These are phyloP conservation scores for Tromatobia lineatoria DNA, from an alignment of 2,888 invertebrate genomes.

Conservation along the genomic window DNA sequence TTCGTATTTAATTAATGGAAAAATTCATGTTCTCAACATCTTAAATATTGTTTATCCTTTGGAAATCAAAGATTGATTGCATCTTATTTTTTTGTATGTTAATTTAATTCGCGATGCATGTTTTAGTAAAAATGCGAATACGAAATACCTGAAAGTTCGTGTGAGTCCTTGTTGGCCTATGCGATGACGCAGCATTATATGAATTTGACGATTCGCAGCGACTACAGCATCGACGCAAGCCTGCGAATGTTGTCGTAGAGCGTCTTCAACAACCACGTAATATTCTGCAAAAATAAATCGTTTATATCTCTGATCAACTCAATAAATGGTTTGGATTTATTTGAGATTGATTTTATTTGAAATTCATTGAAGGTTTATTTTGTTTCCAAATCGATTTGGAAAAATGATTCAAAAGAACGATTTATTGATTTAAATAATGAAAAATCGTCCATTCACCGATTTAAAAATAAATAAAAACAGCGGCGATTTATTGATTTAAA, in stretches of 20 bases:
- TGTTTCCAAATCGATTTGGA: too few relatives aligned
- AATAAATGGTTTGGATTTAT: not conserved
- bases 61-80: too few relatives aligned
- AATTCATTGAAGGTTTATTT: too few relatives aligned
- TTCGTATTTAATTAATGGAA: too few relatives aligned
- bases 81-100: not conserved
- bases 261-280: slow-evolving; percentile 92
- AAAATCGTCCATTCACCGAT: too few relatives aligned
- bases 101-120: not conserved
- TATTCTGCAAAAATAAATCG: slow-evolving; percentile 88
- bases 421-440: too few relatives aligned
- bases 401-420: too few relatives aligned
- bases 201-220: slow-evolving; percentile 89
- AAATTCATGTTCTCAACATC: too few relatives aligned
- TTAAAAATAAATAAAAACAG: too few relatives aligned
- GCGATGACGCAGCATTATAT: slow-evolving; percentile 88
- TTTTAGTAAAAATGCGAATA: not conserved
- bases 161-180: slow-evolving; percentile 89
- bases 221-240: slow-evolving; percentile 90
- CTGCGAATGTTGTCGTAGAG: slow-evolving; percentile 89
- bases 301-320: not conserved
- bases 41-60: too few relatives aligned
- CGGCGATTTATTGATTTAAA: too few relatives aligned
- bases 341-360: too few relatives aligned
- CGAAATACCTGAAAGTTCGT: slow-evolving; percentile 90